Percentiles rank a stretch among this genome's conserved stretches.
phyloP scores from a whole-genome alignment of 1,140 invertebrate species.

The Pseudachorutes palmiensis region DNA sequence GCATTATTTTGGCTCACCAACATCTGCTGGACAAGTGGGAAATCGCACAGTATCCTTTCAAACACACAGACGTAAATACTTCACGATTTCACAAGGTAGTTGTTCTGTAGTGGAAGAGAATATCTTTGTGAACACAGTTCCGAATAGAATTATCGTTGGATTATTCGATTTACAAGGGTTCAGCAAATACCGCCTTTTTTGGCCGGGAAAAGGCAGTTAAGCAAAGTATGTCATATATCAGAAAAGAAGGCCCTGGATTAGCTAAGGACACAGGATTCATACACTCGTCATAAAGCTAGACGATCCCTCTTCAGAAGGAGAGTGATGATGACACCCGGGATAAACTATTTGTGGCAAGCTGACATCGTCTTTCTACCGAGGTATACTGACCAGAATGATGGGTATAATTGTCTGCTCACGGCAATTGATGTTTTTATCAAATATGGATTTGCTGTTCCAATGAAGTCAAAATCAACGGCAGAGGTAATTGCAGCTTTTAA shows the following conservation, averaged over 20 bases:
- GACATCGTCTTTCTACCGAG: slow-evolving; percentile 50
- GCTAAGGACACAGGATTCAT: not conserved
- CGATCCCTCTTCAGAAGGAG: not conserved
- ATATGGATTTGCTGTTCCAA: slow-evolving; percentile 13
- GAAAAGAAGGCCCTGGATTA: not conserved
- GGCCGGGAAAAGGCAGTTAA: not conserved
- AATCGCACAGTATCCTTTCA: slow-evolving; percentile 20
- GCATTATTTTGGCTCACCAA: slow-evolving; percentile 20
- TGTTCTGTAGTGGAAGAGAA: slow-evolving; percentile 21
- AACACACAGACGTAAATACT: slow-evolving; percentile 17
- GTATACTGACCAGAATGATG: slow-evolving; percentile 14
- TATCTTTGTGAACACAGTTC: slow-evolving; percentile 39
- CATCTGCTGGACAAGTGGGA: slow-evolving; percentile 14
- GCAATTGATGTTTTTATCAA: slow-evolving; percentile 19
- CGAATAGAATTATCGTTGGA: slow-evolving; percentile 42
- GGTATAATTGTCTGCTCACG: slow-evolving; percentile 18
- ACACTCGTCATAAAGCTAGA: slow-evolving; percentile 10
- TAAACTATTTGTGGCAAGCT: slow-evolving; percentile 53
- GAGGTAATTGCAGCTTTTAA: slow-evolving; percentile 18
- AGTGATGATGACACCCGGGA: slow-evolving; percentile 3
- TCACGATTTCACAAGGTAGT: slow-evolving; percentile 21
- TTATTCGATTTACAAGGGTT: slow-evolving; percentile 43
- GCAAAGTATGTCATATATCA: not conserved
- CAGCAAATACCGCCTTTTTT: slow-evolving; percentile 42
- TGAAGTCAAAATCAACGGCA: slow-evolving; percentile 23